Conservation (phyloP, 1,140 invertebrate species). For the Drosophila sp. region DNA sequence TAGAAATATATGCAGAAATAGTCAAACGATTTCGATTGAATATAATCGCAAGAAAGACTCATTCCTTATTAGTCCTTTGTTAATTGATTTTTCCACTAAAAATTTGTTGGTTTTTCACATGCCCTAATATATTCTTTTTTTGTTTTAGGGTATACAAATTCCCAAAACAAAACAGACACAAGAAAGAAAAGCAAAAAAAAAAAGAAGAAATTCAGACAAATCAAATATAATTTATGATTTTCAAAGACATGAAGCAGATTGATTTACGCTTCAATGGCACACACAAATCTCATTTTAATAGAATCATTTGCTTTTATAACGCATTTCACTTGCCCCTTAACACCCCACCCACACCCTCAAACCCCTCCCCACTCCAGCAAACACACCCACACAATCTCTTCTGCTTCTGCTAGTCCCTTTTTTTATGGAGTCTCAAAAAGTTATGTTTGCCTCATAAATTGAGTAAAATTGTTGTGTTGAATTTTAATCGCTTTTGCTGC, state of each 20-base stretch:
- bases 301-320: conserved; percentile 75
- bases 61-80: too few species aligned
- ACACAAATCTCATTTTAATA: conserved; percentile 79
- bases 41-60: too few species aligned
- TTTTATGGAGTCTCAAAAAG: conserved; percentile 72
- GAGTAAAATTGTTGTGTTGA: conserved; percentile 72
- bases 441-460: conserved; percentile 74
- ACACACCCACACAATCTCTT: background rate
- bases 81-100: too few species aligned
- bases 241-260: conserved; percentile 59
- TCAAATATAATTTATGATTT: conserved; percentile 69
- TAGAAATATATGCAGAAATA: too few species aligned
- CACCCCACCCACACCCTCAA: background rate
- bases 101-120: too few species aligned
- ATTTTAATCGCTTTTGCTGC: conserved; percentile 66
- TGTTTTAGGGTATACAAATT: background rate
- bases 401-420: conserved; percentile 1
- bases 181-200: conserved; percentile 37
- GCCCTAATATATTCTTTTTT: too few species aligned
- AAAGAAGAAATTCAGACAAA: conserved; percentile 45
- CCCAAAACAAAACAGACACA: conserved; percentile 34
- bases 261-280: conserved; percentile 77
- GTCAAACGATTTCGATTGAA: too few species aligned
- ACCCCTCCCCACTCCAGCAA: background rate
- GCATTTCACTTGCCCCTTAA: conserved; percentile 14